phyloP scores from a whole-genome alignment of 92 coral and sea anemone genomes.

The Porites divaricata region DNA sequence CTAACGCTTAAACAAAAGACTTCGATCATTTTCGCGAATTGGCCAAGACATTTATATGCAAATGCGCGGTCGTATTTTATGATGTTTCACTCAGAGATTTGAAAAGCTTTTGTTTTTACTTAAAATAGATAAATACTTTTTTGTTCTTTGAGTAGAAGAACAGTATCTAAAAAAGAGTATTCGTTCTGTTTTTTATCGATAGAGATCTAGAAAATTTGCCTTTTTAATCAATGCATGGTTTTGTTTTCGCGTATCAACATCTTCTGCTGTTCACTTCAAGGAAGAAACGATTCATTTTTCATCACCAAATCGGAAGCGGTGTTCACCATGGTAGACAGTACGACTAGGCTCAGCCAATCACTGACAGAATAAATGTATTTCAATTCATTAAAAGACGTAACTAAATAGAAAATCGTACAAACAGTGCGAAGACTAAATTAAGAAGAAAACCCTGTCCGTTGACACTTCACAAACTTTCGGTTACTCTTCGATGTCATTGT shows the following conservation, averaged over 20 bases:
- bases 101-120: neutral
- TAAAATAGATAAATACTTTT: neutral
- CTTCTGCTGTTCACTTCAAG: constrained; percentile 8
- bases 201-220: constrained; percentile 11
- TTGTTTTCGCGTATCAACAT: constrained; percentile 3
- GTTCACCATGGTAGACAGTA: constrained; percentile 5
- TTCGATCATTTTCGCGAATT: neutral
- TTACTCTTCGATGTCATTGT: constrained; percentile 1
- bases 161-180: constrained; percentile 8
- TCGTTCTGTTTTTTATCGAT: constrained; percentile 11
- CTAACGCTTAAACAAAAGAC: constrained; percentile 29
- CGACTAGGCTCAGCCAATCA: constrained; percentile 8
- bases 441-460: constrained; percentile 2
- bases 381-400: constrained; percentile 27
- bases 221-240: constrained; percentile 21
- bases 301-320: constrained; percentile 32
- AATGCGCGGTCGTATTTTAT: constrained; percentile 9
- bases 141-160: constrained; percentile 6
- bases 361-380: neutral
- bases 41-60: constrained; percentile 15
- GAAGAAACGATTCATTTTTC: constrained; percentile 30
- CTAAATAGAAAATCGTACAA: constrained; percentile 36
- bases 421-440: constrained; percentile 25
- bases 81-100: neutral
- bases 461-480: constrained; percentile 20